Evolutionary conservation across 2,888 invertebrate genomes (phyloP).

Genomic region (Meteorus colon): DNA sequence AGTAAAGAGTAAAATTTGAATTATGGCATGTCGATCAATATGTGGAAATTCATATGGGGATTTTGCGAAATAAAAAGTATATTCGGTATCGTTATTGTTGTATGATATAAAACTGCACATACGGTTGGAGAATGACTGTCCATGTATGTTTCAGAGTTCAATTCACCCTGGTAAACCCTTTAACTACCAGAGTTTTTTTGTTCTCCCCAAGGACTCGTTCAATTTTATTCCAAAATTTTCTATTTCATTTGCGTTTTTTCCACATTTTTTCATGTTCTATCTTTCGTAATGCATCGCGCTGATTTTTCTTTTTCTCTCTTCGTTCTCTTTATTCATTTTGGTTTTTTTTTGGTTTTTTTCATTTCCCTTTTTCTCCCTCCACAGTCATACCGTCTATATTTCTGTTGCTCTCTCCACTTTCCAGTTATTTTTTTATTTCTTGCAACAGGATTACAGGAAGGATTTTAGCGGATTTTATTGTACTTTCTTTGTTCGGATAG

Average conservation of each 20-base stretch:
- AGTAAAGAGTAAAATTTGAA: not conserved
- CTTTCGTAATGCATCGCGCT: not conserved
- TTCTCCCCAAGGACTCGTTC: not conserved
- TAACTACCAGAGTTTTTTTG: not conserved
- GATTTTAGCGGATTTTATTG: slow-evolving; percentile 35
- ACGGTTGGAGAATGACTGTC: not conserved
- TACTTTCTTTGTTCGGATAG: not conserved
- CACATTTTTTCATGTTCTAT: not conserved
- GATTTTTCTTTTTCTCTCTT: not conserved
- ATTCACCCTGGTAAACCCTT: not conserved
- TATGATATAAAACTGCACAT: not conserved
- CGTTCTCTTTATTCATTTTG: not conserved
- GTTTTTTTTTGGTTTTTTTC: no score
- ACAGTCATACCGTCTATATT: not conserved
- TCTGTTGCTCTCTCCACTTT: not conserved
- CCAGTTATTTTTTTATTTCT: slow-evolving; percentile 26
- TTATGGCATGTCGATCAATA: not conserved
- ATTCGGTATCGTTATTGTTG: not conserved
- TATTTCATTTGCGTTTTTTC: not conserved
- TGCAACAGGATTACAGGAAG: slow-evolving; percentile 32
- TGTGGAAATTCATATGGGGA: not conserved
- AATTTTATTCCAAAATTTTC: not conserved
- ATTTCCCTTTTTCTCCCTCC: not conserved
- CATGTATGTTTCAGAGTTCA: not conserved
- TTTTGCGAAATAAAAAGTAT: not conserved